Evolutionary conservation across 1,140 invertebrate species (phyloP).

Genomic region (Atta texana): DNA sequence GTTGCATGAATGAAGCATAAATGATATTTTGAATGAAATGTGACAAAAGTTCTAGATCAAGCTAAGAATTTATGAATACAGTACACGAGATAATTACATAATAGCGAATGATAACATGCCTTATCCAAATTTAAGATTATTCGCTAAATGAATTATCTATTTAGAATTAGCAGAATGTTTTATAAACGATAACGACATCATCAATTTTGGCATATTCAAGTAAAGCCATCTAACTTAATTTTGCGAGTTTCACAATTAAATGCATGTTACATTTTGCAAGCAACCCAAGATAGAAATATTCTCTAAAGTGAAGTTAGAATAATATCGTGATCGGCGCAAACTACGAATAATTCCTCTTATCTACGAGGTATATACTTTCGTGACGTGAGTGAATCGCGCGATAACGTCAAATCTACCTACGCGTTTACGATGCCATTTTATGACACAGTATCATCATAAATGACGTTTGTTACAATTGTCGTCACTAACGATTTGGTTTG

Average conservation of each 20-base stretch:
- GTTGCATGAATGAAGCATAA: conserved; percentile 12
- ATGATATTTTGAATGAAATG: not conserved
- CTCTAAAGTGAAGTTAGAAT: not conserved
- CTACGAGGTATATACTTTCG: conserved; percentile 31
- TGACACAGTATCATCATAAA: not conserved
- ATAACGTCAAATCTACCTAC: conserved; percentile 47
- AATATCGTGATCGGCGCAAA: conserved; percentile 56
- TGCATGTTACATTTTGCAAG: conserved; percentile 5
- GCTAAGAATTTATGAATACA: not conserved
- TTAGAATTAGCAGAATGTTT: conserved; percentile 23
- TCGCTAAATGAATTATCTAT: not conserved
- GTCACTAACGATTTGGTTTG: conserved; percentile 2
- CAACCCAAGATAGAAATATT: not conserved
- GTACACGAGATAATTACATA: not conserved
- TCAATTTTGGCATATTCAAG: not conserved
- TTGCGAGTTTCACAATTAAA: not conserved
- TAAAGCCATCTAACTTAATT: not conserved
- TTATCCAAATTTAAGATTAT: not conserved
- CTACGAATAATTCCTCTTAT: conserved; percentile 67
- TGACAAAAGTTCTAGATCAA: not conserved
- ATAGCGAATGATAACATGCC: not conserved
- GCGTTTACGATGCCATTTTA: conserved; percentile 18
- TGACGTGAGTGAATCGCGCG: conserved; percentile 38
- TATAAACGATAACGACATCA: not conserved
- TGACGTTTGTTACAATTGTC: conserved; percentile 21